Percentiles rank a stretch among this genome's conserved stretches.
Conservation (phyloP, 2,888 invertebrate genomes). For the Thecocarcelia acutangulata region DNA sequence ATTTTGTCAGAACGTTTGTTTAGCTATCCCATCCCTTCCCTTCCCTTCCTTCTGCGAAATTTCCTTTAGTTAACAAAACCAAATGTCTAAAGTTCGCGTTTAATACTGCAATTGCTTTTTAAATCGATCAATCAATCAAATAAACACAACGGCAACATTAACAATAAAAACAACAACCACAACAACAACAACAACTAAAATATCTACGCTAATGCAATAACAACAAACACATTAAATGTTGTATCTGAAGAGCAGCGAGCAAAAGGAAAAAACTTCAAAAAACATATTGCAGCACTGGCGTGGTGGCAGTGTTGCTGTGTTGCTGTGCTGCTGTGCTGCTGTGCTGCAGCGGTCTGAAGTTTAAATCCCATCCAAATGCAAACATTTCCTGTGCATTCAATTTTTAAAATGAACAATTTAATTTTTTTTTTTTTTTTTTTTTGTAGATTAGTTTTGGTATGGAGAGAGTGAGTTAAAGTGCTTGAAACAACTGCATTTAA, state of each 20-base stretch:
- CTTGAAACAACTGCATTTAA: constrained; percentile 52
- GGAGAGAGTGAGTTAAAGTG: constrained; percentile 29
- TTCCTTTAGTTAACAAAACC: constrained; percentile 9
- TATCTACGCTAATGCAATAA: constrained; percentile 25
- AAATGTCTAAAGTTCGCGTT: constrained; percentile 51
- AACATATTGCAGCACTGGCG: constrained; percentile 47
- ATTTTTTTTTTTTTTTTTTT: neutral
- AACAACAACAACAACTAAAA: neutral
- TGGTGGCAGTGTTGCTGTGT: constrained; percentile 6
- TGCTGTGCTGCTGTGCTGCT: neutral
- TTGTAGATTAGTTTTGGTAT: constrained; percentile 15
- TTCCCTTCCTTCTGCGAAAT: neutral
- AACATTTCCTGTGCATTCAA: constrained; percentile 66
- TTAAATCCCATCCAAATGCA: constrained; percentile 62
- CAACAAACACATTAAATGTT: constrained; percentile 36
- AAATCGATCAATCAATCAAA: constrained; percentile 70
- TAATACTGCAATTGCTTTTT: constrained; percentile 67
- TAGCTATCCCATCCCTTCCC: neutral
- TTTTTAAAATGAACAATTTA: constrained; percentile 26
- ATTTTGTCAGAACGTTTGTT: constrained; percentile 3
- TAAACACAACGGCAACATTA: constrained; percentile 60
- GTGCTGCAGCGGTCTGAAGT: constrained; percentile 38
- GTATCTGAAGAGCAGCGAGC: constrained; percentile 1
- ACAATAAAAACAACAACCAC: constrained; percentile 26
- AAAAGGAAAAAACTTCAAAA: constrained; percentile 27